Evolutionary conservation across 2,888 invertebrate genomes (phyloP), one percentile per base, ranked within the genome.

Genomic region (Dastarcus helophoroides): DNA sequence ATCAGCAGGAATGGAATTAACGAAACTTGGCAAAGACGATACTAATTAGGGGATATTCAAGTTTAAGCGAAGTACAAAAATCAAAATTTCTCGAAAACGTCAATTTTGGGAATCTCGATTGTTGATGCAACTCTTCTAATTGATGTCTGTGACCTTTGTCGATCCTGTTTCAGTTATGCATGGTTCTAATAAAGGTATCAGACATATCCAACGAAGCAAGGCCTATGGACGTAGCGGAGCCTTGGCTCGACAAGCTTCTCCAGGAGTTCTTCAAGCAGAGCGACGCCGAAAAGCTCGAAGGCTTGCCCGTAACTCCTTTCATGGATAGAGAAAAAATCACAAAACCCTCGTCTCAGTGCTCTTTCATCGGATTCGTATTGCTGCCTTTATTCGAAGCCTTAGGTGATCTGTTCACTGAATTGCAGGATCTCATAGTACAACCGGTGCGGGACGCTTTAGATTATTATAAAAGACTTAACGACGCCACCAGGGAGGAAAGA

Each of bases 321-420:
- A 85, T 85, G 84, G 85, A 85, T 58, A 70, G 83, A 16, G 83
- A 84, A 42, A 84, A 83, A 62, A 80, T 84, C 31, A 82, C 82
- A 36, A 84, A 82, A 55, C 79, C 82, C 3, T 80, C 82, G 10
- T 83, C 84, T 2, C 84, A 85, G 57, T 80, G 81, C 53, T 80
- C 81, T 31, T 85, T 85, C 61, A 85, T 85, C 54, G 82, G 83
- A 25, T 69, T 81, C 49, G 83, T 85, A 23, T 65, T 85, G 26
- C 63, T 85, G 47, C 85, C 85, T 9, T 65, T 85, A 22, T 84
- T 84, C 55, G 82, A 84, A 58, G 75, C 79, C 4, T 67, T 85
- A 10, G 80, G 80, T 8, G 76, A 78, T 42, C 66, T 82, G 26
- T 70, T 83, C 39, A 74, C 78, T 2, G 79, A 80, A 54, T 64